A percentile compares a stretch with the other conserved stretches of the same genome.
Conservation (phyloP, 2,797 vertebrate species). For the Danio jaintianensis region DNA sequence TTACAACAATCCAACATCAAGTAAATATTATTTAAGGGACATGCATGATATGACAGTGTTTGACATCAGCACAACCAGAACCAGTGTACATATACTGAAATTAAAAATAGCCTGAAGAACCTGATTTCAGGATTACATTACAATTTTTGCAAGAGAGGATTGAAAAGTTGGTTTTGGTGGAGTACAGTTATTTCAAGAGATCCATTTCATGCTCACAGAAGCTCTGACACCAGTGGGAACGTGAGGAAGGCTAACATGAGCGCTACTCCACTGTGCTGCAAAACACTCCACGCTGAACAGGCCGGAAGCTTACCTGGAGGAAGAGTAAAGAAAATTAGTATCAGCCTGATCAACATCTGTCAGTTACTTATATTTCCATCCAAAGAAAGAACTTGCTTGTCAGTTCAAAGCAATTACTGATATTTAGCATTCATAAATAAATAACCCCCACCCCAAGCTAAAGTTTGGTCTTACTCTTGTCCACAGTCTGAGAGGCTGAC, state of each 20-base stretch:
- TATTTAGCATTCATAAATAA: no score
- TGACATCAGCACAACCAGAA: background rate
- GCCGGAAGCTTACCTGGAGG: conserved; percentile 55
- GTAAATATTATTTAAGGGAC: background rate
- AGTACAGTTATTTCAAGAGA: background rate
- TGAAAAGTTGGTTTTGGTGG: background rate
- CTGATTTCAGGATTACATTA: conserved; percentile 33
- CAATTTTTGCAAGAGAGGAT: background rate
- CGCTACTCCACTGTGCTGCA: conserved; percentile 72
- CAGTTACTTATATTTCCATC: background rate
- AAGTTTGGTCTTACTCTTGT: conserved; percentile 72
- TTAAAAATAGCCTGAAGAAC: conserved; percentile 42
- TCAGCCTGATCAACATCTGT: background rate
- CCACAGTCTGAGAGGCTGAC: conserved; percentile 63
- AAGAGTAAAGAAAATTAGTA: conserved; percentile 42
- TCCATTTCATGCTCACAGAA: conserved; percentile 63
- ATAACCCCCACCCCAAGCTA: no score
- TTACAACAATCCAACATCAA: background rate
- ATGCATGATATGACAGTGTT: background rate
- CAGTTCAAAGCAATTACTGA: no score
- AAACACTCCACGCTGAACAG: conserved; percentile 75
- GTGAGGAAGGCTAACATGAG: conserved; percentile 74
- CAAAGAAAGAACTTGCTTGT: no score
- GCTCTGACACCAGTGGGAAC: conserved; percentile 67
- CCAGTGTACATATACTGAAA: background rate